Base-by-base conservation (phyloP, 1,140 invertebrate genomes). In the Drosophila malerkotliana region DNA sequence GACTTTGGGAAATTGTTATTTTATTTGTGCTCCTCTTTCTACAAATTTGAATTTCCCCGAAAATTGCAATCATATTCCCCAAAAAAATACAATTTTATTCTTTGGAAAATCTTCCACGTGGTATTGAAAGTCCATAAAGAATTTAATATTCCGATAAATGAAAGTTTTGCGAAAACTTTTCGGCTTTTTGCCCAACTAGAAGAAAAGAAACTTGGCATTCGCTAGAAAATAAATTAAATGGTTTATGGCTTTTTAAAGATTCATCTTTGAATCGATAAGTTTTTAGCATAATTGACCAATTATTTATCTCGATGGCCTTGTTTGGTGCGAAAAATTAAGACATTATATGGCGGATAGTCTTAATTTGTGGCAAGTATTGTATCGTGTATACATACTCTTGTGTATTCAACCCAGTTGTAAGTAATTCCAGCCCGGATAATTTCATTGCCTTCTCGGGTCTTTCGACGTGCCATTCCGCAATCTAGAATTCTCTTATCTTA, bases 401-500 rank as follows among this genome's bases (percentile, higher is more conserved):
- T 44, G 5, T 44, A 14, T 18, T 3, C 15, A 15, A 21, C 44
- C 15, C 18, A 24, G 47, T 18, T 41, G 7, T 32, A 45, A 47
- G 10, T 47, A 30, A 57, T 32, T 26, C 63, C 12, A 48, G 24
- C 59, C 47, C 9, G 5, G 8, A 44, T 44, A 30, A 55, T 32
- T 14, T 26, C 14, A 2, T 3, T 26, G 6, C 2, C 15, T 15
- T 24, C n/a, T 15, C 8, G 34, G 15, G 7, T 6, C 41, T 68
- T 28, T 48, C 15, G 14, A 15, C 30, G 34, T n/a, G 9, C 34
- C 21, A n/a, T 47, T 54, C n/a, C 15, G 14, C 49, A 69, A 47
- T 69, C 51, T 68, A 69, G 32, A 69, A 49, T 69, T 57, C 53
- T 39, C 64, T 71, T 71, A 71, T 71, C 67, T 69, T 24, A 34